Evolutionary conservation across 2,888 invertebrate species (phyloP).

Genomic region (Acanthosepion esculentum): DNA sequence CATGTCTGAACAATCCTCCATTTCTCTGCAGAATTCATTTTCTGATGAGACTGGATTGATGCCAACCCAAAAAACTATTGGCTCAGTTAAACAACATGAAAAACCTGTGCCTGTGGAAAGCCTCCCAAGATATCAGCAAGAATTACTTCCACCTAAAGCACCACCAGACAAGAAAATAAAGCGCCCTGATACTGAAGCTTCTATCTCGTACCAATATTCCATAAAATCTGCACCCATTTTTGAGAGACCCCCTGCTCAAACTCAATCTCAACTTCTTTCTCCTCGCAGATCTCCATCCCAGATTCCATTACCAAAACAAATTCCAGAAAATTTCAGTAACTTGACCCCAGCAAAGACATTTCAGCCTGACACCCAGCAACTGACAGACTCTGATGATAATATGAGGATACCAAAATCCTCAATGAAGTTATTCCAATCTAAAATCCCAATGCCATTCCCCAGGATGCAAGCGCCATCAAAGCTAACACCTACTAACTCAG

Average conservation of each 20-base stretch:
- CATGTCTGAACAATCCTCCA: not conserved
- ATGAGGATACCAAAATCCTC: not conserved
- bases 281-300: conserved; percentile 9
- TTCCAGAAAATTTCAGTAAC: not conserved
- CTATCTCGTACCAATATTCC: not conserved
- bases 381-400: not conserved
- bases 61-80: not conserved
- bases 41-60: not conserved
- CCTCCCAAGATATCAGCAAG: not conserved
- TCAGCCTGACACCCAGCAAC: not conserved
- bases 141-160: not conserved
- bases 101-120: not conserved
- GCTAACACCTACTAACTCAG: not conserved
- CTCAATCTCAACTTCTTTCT: not conserved
- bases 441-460: not conserved
- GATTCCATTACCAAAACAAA: not conserved
- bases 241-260: not conserved
- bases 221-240: not conserved
- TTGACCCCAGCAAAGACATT: not conserved
- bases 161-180: not conserved
- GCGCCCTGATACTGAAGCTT: not conserved
- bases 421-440: not conserved
- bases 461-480: not conserved
- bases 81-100: not conserved
- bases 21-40: not conserved